Evolutionary conservation across 2,113 vertebrate genomes (phyloP).

Genomic region (Hassar affinis): DNA sequence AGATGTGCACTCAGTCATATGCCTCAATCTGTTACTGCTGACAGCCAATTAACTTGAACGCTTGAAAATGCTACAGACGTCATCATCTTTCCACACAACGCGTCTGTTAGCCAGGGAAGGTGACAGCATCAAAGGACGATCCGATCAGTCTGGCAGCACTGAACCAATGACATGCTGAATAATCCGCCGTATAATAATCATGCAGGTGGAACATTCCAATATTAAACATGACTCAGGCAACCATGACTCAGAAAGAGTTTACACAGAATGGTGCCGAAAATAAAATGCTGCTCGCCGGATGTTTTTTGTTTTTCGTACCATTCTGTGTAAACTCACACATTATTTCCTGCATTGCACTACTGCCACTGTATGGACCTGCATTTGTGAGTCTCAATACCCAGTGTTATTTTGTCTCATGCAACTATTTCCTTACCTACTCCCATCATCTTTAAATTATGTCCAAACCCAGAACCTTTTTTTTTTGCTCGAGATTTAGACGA

Average conservation of each 20-base stretch:
- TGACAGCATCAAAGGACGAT: constrained; percentile 13
- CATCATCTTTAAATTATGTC: not conserved
- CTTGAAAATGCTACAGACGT: constrained; percentile 23
- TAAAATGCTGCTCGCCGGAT: not conserved
- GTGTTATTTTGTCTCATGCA: not conserved
- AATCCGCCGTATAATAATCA: not conserved
- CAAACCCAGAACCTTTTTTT: not conserved
- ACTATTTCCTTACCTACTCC: not conserved
- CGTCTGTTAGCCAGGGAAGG: constrained; percentile 7
- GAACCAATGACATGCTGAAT: not conserved
- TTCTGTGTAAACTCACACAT: not conserved
- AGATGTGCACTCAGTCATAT: not conserved
- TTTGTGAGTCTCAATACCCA: not conserved
- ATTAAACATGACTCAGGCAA: not conserved
- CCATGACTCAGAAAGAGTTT: too few species aligned
- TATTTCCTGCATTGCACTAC: not conserved
- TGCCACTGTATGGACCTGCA: not conserved
- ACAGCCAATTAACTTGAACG: constrained; percentile 40
- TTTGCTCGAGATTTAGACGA: not conserved
- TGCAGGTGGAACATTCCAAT: not conserved
- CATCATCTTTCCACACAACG: not conserved
- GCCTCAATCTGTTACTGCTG: constrained; percentile 27
- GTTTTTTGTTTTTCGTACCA: not conserved
- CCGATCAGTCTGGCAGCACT: not conserved
- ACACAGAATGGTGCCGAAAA: too few species aligned